A percentile compares a stretch with the other conserved stretches of the same genome.
These are phyloP conservation scores for Bettongia penicillata DNA, from an alignment of 2,113 vertebrate species.

Conservation along the genomic window DNA sequence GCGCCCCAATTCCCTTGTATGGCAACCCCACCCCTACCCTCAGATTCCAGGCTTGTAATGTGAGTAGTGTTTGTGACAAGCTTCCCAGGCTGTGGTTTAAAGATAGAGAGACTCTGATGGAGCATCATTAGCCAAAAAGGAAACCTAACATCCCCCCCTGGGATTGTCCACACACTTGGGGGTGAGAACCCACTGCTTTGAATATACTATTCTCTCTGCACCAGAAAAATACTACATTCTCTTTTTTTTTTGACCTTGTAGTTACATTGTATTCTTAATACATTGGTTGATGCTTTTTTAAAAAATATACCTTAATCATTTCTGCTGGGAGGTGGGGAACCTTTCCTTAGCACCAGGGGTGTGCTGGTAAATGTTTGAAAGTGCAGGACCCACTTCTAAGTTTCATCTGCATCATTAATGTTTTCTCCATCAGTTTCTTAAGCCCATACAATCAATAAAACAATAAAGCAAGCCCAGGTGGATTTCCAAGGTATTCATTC, in stretches of 20 bases:
- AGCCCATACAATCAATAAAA: too few relatives aligned
- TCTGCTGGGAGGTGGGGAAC: not conserved
- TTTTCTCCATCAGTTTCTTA: not conserved
- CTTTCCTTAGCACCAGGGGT: not conserved
- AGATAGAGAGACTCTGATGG: constrained; percentile 49
- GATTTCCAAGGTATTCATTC: not conserved
- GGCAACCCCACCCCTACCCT: fast-evolving
- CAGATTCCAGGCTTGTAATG: constrained; percentile 33
- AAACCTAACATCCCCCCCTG: not conserved
- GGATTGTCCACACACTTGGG: not conserved
- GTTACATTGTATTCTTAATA: not conserved
- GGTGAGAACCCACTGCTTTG: not conserved
- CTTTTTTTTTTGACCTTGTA: not conserved
- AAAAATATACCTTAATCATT: not conserved
- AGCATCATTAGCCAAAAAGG: not conserved
- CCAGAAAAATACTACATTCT: not conserved
- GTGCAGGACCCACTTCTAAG: not conserved
- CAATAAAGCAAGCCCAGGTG: not conserved
- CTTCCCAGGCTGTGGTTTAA: constrained; percentile 18
- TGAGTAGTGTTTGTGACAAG: constrained; percentile 21
- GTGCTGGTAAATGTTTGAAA: not conserved
- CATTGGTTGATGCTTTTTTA: not conserved
- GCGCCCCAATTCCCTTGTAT: not conserved
- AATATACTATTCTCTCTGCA: not conserved
- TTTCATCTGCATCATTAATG: not conserved